Base-by-base conservation (phyloP, 2,797 vertebrate species). In the Syngnathus rostellatus region DNA sequence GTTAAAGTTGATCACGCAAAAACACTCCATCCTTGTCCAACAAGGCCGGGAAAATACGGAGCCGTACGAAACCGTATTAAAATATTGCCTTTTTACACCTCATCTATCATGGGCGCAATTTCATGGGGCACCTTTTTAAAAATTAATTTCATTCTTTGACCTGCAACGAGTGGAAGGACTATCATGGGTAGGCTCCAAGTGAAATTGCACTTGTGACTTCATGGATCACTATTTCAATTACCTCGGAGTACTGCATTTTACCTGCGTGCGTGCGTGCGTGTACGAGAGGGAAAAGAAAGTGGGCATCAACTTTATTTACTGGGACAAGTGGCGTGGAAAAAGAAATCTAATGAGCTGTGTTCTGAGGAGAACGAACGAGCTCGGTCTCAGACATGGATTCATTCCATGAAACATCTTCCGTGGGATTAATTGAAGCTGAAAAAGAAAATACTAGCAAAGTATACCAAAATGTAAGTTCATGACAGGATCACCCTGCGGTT, bases 51-150 rank as follows among this genome's bases (percentile, higher is more conserved):
- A 62, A 58, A 77, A 83, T 76, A 71, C 77, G 77, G 76, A 66
- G 68, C 69, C 68, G 68, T 46, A 66, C 68, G 69, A 37, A 58
- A 81, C 82, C 92, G 90, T 89, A 93, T 94, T 94, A 92, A 94
- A 93, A 93, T 93, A 93, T 92, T 92, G 91, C 92, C 91, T 93
- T 94, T 92, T 88, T 39, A 38, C 89, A 92, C 89, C 88, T 87
- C 91, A 95, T 94, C 92, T 91, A 92, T 94, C 93, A 94, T 88
- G 82, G 87, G 90, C 85, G 86, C 89, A 94, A 93, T 94, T 94
- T 94, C 92, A 93, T 90, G 89, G 82, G 90, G 87, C 86, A 89
- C 81, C 77, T 92, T 92, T 94, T 92, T 87, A 94, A 93, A 94
- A 93, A 94, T 93, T 91, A 91, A 94, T 94, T 93, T 91, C 83